Conservation (phyloP, 2,888 invertebrate genomes). For the Ichneumon xanthorius region DNA sequence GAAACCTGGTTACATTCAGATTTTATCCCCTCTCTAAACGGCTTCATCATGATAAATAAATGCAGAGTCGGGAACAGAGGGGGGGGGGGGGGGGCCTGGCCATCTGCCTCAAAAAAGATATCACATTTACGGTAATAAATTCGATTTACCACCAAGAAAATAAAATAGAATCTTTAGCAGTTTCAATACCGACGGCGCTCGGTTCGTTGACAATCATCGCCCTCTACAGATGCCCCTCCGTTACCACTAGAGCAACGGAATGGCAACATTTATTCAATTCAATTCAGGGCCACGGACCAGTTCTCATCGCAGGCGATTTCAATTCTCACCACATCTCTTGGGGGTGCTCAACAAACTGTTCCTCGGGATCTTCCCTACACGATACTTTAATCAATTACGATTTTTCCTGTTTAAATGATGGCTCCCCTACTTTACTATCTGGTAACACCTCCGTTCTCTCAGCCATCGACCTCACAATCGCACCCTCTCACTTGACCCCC, state of each 20-base stretch:
- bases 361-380: not conserved
- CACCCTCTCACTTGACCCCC: not conserved
- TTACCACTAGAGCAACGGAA: not conserved
- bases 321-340: constrained; percentile 23
- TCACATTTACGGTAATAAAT: not conserved
- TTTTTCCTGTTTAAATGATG: not conserved
- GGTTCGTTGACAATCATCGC: not conserved
- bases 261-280: not conserved
- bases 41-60: not conserved
- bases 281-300: not conserved
- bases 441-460: not conserved
- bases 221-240: not conserved
- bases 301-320: constrained; percentile 13
- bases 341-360: not conserved
- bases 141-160: not conserved
- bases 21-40: not conserved
- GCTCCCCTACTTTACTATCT: not conserved
- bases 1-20: constrained; percentile 18
- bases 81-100: too few species aligned
- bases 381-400: not conserved
- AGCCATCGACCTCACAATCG: constrained; percentile 4
- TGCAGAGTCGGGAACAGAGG: not conserved
- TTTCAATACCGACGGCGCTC: not conserved
- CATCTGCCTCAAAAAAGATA: constrained; percentile 20
- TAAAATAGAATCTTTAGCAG: not conserved